Evolutionary conservation across 1,140 invertebrate genomes (phyloP).

Genomic region (Aphelinus atriplicis): DNA sequence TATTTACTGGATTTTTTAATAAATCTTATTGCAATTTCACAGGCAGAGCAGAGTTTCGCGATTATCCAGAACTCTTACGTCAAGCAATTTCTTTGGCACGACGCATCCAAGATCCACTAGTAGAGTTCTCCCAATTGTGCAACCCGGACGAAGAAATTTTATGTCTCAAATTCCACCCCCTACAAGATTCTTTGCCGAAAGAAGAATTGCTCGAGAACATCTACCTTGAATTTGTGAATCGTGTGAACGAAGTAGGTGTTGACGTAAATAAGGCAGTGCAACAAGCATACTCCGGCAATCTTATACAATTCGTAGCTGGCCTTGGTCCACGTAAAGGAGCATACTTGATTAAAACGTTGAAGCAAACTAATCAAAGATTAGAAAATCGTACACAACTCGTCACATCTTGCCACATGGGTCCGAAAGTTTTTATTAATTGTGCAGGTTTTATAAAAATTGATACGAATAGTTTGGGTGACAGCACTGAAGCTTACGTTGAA

Average conservation of each 20-base stretch:
- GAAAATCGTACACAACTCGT: slow-evolving; percentile 97
- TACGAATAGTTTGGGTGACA: slow-evolving; percentile 91
- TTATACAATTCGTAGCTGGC: slow-evolving; percentile 98
- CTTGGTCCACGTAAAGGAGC: slow-evolving; percentile 94
- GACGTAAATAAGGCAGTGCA: slow-evolving; percentile 94
- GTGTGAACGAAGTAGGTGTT: slow-evolving; percentile 98
- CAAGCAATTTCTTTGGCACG: slow-evolving; percentile 94
- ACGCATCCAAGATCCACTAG: slow-evolving; percentile 92
- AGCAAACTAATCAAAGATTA: slow-evolving; percentile 91
- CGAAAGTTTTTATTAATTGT: slow-evolving; percentile 99
- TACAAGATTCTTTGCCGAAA: slow-evolving; percentile 84
- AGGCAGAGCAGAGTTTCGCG: slow-evolving; percentile 82
- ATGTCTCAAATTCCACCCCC: slow-evolving; percentile 83
- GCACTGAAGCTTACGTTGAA: slow-evolving; percentile 94
- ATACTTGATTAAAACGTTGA: slow-evolving; percentile 88
- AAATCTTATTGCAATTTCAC: no score
- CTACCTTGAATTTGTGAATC: slow-evolving; percentile 90
- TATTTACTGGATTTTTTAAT: no score
- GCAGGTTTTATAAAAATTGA: slow-evolving; percentile 99
- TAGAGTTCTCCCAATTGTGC: slow-evolving; percentile 96
- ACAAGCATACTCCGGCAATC: slow-evolving; percentile 84
- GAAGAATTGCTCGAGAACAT: slow-evolving; percentile 88
- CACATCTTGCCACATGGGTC: slow-evolving; percentile 95
- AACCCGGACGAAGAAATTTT: slow-evolving; percentile 95
- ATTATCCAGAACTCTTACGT: slow-evolving; percentile 87